These are phyloP conservation scores for Holotrichia oblita DNA, from an alignment of 1,140 invertebrate species.

Conservation along the genomic window DNA sequence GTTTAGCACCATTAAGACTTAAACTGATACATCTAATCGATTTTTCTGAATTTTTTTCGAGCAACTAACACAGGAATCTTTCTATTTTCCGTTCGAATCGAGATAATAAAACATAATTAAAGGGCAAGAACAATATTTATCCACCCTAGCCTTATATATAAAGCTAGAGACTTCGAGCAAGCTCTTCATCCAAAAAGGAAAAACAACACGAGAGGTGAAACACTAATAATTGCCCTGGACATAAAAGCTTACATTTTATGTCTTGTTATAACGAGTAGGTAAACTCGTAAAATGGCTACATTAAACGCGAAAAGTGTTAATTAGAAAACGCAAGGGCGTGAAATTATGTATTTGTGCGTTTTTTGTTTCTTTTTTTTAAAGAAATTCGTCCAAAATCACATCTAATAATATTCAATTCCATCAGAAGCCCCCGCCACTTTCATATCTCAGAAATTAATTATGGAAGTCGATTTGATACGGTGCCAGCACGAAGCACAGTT, in stretches of 20 bases:
- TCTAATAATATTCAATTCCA: too few relatives aligned
- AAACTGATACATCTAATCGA: neutral
- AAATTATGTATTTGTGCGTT: too few relatives aligned
- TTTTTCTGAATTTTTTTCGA: neutral
- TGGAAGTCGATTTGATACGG: conserved; percentile 23
- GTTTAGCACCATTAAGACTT: too few relatives aligned
- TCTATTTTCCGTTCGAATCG: too few relatives aligned
- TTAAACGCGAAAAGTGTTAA: neutral
- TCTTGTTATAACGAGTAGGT: neutral
- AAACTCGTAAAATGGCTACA: neutral
- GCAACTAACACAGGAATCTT: too few relatives aligned
- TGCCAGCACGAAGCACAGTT: neutral
- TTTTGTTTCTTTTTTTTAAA: too few relatives aligned
- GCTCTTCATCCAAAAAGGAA: too few relatives aligned
- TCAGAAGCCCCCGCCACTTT: too few relatives aligned
- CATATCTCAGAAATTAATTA: conserved; percentile 15
- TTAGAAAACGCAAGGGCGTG: neutral
- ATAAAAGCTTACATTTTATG: neutral
- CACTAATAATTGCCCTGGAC: neutral
- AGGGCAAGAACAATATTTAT: neutral
- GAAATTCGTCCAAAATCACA: too few relatives aligned
- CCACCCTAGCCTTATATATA: neutral
- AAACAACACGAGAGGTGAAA: neutral
- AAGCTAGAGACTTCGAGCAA: neutral
- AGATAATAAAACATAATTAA: neutral